Base-by-base conservation (phyloP, 2,113 vertebrate species). In the Tinamus guttatus region DNA sequence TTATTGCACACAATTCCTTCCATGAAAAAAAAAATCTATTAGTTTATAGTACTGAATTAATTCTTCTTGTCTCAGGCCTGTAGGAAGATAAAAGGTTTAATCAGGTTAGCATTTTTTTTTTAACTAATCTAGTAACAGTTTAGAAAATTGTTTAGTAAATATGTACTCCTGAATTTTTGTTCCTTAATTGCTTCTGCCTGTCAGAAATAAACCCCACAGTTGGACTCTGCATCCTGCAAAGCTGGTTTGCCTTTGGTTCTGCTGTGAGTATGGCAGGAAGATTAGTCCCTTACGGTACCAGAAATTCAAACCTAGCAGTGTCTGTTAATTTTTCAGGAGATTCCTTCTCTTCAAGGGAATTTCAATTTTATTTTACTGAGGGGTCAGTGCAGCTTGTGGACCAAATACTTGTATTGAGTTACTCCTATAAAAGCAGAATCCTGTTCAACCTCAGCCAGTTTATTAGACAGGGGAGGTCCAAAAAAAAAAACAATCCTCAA, bases 61-160 rank as follows among this genome's bases (percentile, higher is more conserved):
- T 83, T 84, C 59, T 93, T 94, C 81, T 63, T 96, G 63, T 60
- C 75, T 70, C 59, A 80, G 62, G 86, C 68, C 76, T 91, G 70
- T 84, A 32, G 36, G 28, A 89, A 84, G 38, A 28, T 65, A 78
- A 0, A 0, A 81, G 12, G 5, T 78, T 52, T 56, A 71, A 56
- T 81, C 28, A 78, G 21, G 25, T 30, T 89, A 47, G 47, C 43
- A 43, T 15, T 21, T 21, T 47, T 47, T 47, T 36, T 60, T 85
- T 85, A 74, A 13, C 9, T 5, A 7, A 18, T 52, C 14, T 60
- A 56, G 38, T 19, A 68, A 45, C 36, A 41, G 0, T 84, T 89
- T 76, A 60, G 14, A 14, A 89, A 9, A 49, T 49, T 22, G 49
- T 24, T 49, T 49, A 49, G 49, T 8, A 85, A 58, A 25, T 11